A percentile compares a stretch with the other conserved stretches of the same genome.
Evolutionary conservation across 2,888 invertebrate genomes (phyloP).

Genomic region (Gibbula magus): DNA sequence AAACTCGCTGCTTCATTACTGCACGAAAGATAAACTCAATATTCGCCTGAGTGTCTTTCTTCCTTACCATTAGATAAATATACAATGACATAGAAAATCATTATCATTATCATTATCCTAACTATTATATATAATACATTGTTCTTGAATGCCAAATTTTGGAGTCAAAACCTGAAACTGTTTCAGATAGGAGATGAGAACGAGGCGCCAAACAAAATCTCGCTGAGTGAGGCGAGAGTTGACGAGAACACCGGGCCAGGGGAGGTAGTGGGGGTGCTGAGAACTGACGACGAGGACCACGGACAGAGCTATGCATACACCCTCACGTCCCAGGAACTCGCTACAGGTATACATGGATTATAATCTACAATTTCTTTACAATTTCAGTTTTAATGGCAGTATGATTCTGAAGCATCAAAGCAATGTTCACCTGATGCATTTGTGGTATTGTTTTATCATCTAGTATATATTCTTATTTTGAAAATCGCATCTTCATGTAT

Average conservation of each 20-base stretch:
- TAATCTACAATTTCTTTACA: neutral
- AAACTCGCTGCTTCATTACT: too few species aligned
- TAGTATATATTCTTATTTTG: too few species aligned
- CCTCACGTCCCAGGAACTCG: slow-evolving; percentile 22
- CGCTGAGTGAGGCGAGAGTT: slow-evolving; percentile 37
- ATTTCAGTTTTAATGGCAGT: too few species aligned
- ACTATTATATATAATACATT: neutral
- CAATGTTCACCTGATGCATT: too few species aligned
- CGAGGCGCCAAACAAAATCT: slow-evolving; percentile 50
- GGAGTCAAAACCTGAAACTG: too few species aligned
- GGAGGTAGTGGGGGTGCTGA: slow-evolving; percentile 40
- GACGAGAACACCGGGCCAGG: slow-evolving; percentile 45
- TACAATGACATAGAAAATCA: neutral
- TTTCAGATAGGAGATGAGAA: slow-evolving; percentile 50
- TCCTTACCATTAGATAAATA: slow-evolving; percentile 40
- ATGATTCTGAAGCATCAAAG: too few species aligned
- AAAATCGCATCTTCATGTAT: too few species aligned
- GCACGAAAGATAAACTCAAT: too few species aligned
- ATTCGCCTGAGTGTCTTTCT: too few species aligned
- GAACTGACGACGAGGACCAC: slow-evolving; percentile 50
- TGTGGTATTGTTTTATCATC: too few species aligned
- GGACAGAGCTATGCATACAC: slow-evolving; percentile 49
- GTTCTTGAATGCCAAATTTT: neutral
- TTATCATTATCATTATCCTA: too few species aligned
- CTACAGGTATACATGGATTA: slow-evolving; percentile 13